Evolutionary conservation across 2,888 invertebrate species (phyloP), one percentile per base, ranked within the genome.

Genomic region (Cheilosia grossa): DNA sequence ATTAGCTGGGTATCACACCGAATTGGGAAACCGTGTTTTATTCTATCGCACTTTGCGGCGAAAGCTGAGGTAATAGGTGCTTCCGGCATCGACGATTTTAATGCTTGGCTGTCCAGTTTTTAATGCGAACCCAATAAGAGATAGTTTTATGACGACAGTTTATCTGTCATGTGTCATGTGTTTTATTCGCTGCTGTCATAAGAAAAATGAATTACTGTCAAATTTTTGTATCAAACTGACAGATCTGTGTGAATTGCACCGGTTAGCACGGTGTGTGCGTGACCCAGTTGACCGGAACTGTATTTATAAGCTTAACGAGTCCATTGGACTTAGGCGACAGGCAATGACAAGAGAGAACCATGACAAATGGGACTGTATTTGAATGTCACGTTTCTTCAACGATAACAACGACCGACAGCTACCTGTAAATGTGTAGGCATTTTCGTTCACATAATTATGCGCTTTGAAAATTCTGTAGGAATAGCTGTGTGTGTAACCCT

Each of bases 221-320:
- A 47, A 66, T 58, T 49, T 49, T 21, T 27, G 37, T 74, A 74
- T 64, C 64, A 74, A 56, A 56, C 44, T 37, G 56, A 56, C 54
- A 64, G 37, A 74, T 66, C 58, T 54, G 17, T 75, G 58, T 66
- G 75, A 66, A 58, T 51, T 66, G 40, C 75, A 75, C 75, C 66
- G 75, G 51, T 49, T 5, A 13, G 10, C 2, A 15, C 4, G 4
- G 1, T 70, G 40, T 24, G 21, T 5, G n/a, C 64, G 66, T 66
- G 75, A 75, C 75, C 75, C 75, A 51, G 21, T 66, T 75, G 49
- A 66, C 66, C 66, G 75, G 75, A 66, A 75, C 75, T 66, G 42
- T 59, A 58, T 58, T 75, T 58, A 30, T 10, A 44, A 44, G 42
- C 21, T 49, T 27, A 51, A 49, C 17, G 72, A 61, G 17, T 30